Evolutionary conservation across 2,888 invertebrate species (phyloP).

Genomic region (Smittia aterrima): DNA sequence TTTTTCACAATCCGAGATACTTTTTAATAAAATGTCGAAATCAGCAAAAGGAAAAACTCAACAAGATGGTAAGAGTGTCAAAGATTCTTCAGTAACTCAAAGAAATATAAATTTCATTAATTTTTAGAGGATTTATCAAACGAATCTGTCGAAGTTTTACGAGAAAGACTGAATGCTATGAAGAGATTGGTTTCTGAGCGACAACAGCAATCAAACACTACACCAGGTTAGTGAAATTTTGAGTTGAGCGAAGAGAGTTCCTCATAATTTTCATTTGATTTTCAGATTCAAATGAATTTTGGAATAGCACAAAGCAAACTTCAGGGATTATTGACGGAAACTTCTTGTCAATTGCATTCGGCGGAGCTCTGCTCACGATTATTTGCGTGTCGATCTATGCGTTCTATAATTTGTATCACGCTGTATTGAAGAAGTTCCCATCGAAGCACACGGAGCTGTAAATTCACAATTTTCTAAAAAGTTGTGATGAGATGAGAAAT

Average conservation of each 20-base stretch:
- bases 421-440: conserved; percentile 79
- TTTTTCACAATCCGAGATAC: not conserved
- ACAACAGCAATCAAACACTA: conserved; percentile 48
- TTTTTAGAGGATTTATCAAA: conserved; percentile 51
- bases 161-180: conserved; percentile 75
- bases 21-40: conserved; percentile 5
- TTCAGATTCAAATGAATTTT: conserved; percentile 27
- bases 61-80: not conserved
- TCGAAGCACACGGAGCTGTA: conserved; percentile 77
- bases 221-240: too few species aligned
- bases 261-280: not conserved
- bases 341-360: conserved; percentile 80
- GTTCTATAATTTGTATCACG: conserved; percentile 77
- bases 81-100: not conserved
- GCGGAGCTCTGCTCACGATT: conserved; percentile 73
- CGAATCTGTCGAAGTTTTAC: conserved; percentile 78
- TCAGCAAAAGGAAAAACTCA: not conserved
- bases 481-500: too few species aligned
- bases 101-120: not conserved
- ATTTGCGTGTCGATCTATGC: conserved; percentile 79
- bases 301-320: conserved; percentile 24
- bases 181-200: conserved; percentile 77
- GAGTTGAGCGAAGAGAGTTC: too few species aligned
- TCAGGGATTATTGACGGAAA: conserved; percentile 75
- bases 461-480: conserved; percentile 46